These are phyloP conservation scores for Drosophila subobscura DNA, from an alignment of 1,140 invertebrate genomes.

Conservation along the genomic window DNA sequence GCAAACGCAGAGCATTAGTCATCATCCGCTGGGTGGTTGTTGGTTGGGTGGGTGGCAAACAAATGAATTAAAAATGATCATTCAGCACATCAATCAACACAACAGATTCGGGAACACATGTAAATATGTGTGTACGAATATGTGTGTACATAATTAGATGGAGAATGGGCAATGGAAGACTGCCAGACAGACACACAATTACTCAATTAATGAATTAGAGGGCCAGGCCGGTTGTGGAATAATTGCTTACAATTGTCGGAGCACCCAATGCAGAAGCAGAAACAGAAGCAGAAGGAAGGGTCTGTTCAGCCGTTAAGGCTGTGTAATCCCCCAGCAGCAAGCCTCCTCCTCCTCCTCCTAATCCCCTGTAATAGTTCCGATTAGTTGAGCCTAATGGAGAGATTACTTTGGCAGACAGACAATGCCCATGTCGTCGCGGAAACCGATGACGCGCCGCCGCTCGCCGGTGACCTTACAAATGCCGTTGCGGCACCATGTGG, in stretches of 20 bases:
- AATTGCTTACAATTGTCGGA: slow-evolving; percentile 28
- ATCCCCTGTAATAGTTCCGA: slow-evolving; percentile 1
- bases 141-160: slow-evolving; percentile 7
- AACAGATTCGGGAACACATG: slow-evolving; percentile 28
- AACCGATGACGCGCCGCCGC: too few species aligned
- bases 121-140: slow-evolving; percentile 6
- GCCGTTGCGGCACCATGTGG: too few species aligned
- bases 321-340: neutral
- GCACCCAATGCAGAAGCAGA: neutral
- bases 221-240: neutral
- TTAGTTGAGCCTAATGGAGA: slow-evolving; percentile 11
- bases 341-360: slow-evolving; percentile 8
- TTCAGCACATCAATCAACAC: slow-evolving; percentile 77
- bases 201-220: slow-evolving; percentile 49
- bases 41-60: slow-evolving; percentile 32
- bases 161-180: neutral
- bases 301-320: neutral
- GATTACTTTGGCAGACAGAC: neutral
- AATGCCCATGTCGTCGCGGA: neutral
- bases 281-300: neutral
- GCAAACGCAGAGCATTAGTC: slow-evolving; percentile 59
- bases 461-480: too few species aligned
- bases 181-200: slow-evolving; percentile 23
- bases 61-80: slow-evolving; percentile 78
- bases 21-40: slow-evolving; percentile 21